These are phyloP conservation scores for Ditula angustiorana DNA, from an alignment of 2,888 invertebrate genomes.

Conservation along the genomic window DNA sequence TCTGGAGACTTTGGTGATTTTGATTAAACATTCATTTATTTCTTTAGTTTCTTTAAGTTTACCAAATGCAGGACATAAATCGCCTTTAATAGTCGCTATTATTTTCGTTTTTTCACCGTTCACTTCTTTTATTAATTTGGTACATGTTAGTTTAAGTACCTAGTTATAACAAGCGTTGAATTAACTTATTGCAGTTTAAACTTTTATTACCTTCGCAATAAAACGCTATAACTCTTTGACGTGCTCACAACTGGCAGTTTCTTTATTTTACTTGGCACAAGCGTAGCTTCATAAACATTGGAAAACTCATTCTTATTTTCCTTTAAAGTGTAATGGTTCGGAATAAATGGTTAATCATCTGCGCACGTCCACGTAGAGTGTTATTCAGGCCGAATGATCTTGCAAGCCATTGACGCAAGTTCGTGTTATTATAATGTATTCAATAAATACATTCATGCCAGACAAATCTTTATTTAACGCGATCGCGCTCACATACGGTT, in stretches of 20 bases:
- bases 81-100: too few relatives aligned
- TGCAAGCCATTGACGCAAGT: conserved; percentile 38
- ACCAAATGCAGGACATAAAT: too few relatives aligned
- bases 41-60: background rate
- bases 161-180: too few relatives aligned
- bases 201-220: background rate
- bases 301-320: conserved; percentile 11
- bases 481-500: conserved; percentile 20
- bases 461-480: conserved; percentile 41
- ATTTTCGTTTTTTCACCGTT: too few relatives aligned
- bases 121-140: too few relatives aligned
- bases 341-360: conserved; percentile 38
- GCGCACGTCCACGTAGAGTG: conserved; percentile 29
- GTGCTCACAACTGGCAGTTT: background rate
- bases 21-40: background rate
- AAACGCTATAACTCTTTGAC: background rate
- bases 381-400: conserved; percentile 35
- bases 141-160: too few relatives aligned
- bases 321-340: conserved; percentile 29
- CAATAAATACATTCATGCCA: conserved; percentile 44
- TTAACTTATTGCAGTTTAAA: too few relatives aligned
- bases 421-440: conserved; percentile 41
- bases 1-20: background rate
- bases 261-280: conserved; percentile 5
- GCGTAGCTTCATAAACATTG: background rate